A percentile compares a stretch with the other conserved stretches of the same genome.
Conservation (phyloP, 2,113 vertebrate species). For the Rhipidura dahli region DNA sequence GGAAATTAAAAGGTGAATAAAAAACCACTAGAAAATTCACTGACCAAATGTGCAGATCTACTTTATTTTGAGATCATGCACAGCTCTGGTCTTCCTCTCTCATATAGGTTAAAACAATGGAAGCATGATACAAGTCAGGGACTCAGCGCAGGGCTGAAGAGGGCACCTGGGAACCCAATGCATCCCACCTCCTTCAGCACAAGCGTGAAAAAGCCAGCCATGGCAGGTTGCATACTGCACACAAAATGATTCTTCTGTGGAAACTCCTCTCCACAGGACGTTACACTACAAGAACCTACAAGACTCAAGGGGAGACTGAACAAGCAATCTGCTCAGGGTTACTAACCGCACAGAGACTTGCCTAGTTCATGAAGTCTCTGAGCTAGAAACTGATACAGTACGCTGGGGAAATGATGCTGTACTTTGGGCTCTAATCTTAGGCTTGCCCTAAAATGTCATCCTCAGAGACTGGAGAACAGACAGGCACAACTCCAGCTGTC, state of each 20-base stretch:
- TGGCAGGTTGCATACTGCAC: accelerated
- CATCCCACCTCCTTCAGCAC: not conserved
- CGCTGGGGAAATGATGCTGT: not conserved
- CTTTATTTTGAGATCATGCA: not conserved
- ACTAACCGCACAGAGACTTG: not conserved
- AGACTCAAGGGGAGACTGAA: not conserved
- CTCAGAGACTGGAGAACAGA: not conserved
- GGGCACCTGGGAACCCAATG: not conserved
- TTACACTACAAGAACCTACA: not conserved
- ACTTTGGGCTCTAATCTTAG: not conserved
- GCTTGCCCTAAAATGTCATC: not conserved
- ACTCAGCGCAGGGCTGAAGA: not conserved
- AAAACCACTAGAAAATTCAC: not conserved
- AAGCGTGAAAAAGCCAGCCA: not conserved
- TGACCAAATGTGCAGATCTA: not conserved
- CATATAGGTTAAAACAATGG: not conserved
- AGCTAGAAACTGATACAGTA: not conserved
- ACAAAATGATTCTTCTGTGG: not conserved
- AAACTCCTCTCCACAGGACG: not conserved
- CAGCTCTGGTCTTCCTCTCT: not conserved
- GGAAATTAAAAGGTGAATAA: not conserved
- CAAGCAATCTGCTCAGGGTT: not conserved
- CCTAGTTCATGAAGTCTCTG: not conserved
- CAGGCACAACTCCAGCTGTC: not conserved
- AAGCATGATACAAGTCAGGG: not conserved